A percentile compares a stretch with the other conserved stretches of the same genome.
phyloP scores from a whole-genome alignment of 2,797 vertebrate species.

The Platyrinchus mystaceus region DNA sequence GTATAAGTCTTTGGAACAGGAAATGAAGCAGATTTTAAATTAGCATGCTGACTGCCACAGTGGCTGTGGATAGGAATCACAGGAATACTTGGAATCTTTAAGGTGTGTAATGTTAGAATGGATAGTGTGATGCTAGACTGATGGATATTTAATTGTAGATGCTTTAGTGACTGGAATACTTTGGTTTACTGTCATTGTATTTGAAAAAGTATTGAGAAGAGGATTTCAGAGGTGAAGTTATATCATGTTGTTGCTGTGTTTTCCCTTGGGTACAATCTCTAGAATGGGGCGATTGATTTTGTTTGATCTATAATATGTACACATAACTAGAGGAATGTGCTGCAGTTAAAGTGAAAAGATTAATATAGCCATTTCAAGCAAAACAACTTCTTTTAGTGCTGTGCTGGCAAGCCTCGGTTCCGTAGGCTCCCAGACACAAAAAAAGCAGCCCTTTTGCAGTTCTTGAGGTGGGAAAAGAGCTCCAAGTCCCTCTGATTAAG shows the following conservation, averaged over 20 bases:
- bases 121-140: not conserved
- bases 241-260: not conserved
- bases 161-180: not conserved
- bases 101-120: not conserved
- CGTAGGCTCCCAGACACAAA: not conserved
- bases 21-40: not conserved
- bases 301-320: not conserved
- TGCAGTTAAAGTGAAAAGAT: not conserved
- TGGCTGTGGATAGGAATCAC: not conserved
- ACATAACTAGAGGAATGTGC: not conserved
- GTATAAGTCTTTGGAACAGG: not conserved
- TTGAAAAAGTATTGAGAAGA: not conserved
- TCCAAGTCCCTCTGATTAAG: not conserved
- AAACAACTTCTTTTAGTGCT: not conserved
- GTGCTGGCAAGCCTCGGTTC: not conserved
- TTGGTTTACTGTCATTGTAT: not conserved
- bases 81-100: not conserved
- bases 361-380: not conserved
- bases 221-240: not conserved
- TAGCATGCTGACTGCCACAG: not conserved
- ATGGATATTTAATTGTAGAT: not conserved
- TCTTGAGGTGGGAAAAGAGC: not conserved
- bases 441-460: not conserved
- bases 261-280: not conserved
- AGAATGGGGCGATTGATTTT: not conserved